A percentile compares a stretch with the other conserved stretches of the same genome.
phyloP scores from a whole-genome alignment of 2,888 invertebrate species.

The Adelognathus sp. region DNA sequence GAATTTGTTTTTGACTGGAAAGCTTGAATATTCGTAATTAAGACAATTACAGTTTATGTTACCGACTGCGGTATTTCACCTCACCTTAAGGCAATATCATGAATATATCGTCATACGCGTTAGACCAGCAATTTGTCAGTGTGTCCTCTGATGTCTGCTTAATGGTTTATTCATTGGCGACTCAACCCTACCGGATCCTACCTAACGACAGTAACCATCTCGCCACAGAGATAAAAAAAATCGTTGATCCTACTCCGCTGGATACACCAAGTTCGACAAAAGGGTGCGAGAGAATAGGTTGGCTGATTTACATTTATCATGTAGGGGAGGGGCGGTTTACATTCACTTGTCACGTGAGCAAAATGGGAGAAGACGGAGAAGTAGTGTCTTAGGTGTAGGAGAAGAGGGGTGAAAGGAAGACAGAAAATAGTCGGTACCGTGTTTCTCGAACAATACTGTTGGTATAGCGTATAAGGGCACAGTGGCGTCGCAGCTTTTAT shows the following conservation, averaged over 20 bases:
- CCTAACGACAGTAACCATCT: neutral
- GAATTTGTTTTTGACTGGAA: too few relatives aligned
- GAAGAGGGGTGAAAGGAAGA: neutral
- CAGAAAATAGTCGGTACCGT: conserved; percentile 37
- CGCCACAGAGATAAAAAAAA: neutral
- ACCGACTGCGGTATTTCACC: too few relatives aligned
- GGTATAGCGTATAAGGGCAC: conserved; percentile 19
- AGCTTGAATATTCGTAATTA: too few relatives aligned
- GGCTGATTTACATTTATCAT: conserved; percentile 56
- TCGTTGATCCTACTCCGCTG: neutral
- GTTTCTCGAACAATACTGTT: neutral
- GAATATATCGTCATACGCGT: neutral
- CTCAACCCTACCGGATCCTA: neutral
- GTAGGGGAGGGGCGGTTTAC: conserved; percentile 25
- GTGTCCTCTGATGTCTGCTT: neutral
- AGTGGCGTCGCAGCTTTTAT: conserved; percentile 22
- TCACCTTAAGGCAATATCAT: too few relatives aligned
- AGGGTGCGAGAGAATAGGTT: conserved; percentile 6
- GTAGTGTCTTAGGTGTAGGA: conserved; percentile 23
- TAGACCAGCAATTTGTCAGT: neutral
- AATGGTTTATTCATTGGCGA: neutral
- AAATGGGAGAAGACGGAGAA: conserved; percentile 47
- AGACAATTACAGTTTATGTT: too few relatives aligned
- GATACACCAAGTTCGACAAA: conserved; percentile 25
- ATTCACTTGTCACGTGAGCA: conserved; percentile 45